Evolutionary conservation across 2,888 invertebrate species (phyloP).

Genomic region (Drosophila ezoana): DNA sequence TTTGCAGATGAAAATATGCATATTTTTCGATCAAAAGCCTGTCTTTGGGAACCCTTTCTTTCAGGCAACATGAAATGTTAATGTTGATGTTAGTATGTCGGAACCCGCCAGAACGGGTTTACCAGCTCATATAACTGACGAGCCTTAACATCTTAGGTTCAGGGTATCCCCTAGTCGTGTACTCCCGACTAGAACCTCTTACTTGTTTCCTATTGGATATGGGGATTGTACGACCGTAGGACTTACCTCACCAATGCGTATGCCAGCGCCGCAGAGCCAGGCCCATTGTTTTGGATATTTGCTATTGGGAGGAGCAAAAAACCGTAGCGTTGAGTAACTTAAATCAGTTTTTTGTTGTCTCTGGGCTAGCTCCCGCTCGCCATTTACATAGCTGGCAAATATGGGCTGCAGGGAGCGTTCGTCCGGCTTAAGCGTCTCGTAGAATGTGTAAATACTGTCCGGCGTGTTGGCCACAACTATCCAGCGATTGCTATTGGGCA

Average conservation of each 20-base stretch:
- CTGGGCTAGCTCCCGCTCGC: conserved; percentile 54
- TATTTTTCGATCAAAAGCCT: no score
- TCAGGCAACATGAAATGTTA: no score
- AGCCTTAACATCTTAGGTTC: no score
- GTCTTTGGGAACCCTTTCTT: no score
- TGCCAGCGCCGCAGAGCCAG: conserved; percentile 94
- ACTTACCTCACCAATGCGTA: conserved; percentile 91
- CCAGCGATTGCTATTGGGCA: conserved; percentile 90
- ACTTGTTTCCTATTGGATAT: no score
- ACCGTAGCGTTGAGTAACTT: conserved; percentile 91
- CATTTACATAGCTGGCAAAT: conserved; percentile 74
- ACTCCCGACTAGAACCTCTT: no score
- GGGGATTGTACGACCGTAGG: no score
- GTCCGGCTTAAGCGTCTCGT: conserved; percentile 90
- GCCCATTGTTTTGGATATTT: conserved; percentile 92
- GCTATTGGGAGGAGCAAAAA: conserved; percentile 89
- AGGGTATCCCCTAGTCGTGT: no score
- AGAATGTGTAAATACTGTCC: conserved; percentile 94
- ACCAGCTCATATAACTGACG: no score
- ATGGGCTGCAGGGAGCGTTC: conserved; percentile 88
- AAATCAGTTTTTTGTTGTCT: conserved; percentile 90
- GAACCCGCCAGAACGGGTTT: no score
- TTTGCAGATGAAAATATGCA: no score
- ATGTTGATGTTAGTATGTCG: no score
- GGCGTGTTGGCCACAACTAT: conserved; percentile 94